Evolutionary conservation across 1,140 invertebrate species (phyloP).

Genomic region (Hermatobates lingyangjiaoensis): DNA sequence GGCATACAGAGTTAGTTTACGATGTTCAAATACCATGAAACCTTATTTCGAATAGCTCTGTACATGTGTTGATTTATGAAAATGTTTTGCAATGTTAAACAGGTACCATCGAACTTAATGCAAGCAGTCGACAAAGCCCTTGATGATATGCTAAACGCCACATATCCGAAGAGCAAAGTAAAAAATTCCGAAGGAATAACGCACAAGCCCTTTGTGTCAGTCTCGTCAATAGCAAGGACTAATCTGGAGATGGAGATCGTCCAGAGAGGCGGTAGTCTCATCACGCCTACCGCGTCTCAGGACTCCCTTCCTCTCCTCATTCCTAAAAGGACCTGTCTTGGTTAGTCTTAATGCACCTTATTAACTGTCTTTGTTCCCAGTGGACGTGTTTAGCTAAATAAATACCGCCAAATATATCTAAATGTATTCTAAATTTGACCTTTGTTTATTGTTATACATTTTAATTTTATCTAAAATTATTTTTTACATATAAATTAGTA

Average conservation of each 20-base stretch:
- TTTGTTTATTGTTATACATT: too few species aligned
- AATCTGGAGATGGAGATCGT: slow-evolving; percentile 85
- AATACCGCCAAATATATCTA: too few species aligned
- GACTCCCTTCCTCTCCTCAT: slow-evolving; percentile 39
- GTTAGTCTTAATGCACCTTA: slow-evolving; percentile 31
- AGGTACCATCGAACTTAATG: slow-evolving; percentile 44
- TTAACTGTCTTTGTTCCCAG: too few species aligned
- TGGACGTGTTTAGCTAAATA: too few species aligned
- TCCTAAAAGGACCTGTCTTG: slow-evolving; percentile 71
- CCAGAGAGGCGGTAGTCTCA: slow-evolving; percentile 61
- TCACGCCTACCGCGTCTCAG: slow-evolving; percentile 24
- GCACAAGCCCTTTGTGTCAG: slow-evolving; percentile 60
- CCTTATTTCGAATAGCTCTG: too few species aligned
- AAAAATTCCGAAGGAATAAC: slow-evolving; percentile 31
- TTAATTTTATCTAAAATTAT: too few species aligned
- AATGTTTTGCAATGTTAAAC: too few species aligned
- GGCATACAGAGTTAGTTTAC: too few species aligned
- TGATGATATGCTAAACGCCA: slow-evolving; percentile 77
- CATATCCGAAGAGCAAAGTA: slow-evolving; percentile 40
- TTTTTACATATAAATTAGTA: too few species aligned
- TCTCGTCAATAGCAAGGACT: slow-evolving; percentile 76
- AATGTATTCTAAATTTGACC: too few species aligned
- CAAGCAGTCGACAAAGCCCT: slow-evolving; percentile 72
- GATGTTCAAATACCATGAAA: too few species aligned
- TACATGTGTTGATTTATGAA: too few species aligned